These are phyloP conservation scores for Phymanthus crucifer DNA, from an alignment of 92 coral and sea anemone species.

Conservation along the genomic window DNA sequence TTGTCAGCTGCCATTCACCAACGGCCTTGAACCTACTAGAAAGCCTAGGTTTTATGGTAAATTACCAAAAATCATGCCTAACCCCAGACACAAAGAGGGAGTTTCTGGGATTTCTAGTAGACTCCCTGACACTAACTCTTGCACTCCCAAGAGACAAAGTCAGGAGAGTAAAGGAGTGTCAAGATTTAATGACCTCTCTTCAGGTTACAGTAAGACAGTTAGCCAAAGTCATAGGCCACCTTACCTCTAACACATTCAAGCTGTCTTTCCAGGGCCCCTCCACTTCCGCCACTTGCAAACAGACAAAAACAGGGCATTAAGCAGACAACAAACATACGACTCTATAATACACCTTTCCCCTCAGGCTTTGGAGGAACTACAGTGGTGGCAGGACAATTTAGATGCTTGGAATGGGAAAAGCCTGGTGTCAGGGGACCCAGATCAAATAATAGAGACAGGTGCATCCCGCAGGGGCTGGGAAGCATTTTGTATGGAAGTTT, in stretches of 20 bases:
- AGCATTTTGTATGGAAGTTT: conserved; percentile 56
- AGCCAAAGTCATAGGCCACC: conserved; percentile 36
- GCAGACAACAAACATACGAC: conserved; percentile 31
- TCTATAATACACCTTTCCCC: conserved; percentile 39
- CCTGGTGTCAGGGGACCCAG: conserved; percentile 34
- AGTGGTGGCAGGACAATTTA: conserved; percentile 61
- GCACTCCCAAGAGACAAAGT: conserved; percentile 49
- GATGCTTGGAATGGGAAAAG: conserved; percentile 70
- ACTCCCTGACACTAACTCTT: conserved; percentile 37
- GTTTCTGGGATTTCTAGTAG: conserved; percentile 45
- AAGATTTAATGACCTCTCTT: conserved; percentile 14
- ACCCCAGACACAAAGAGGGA: conserved; percentile 33
- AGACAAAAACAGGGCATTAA: conserved; percentile 56
- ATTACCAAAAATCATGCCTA: conserved; percentile 26
- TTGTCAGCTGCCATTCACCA: conserved; percentile 39
- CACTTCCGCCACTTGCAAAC: conserved; percentile 50
- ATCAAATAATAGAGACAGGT: conserved; percentile 63
- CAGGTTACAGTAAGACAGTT: conserved; percentile 28
- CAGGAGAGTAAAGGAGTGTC: conserved; percentile 44
- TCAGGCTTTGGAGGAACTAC: conserved; percentile 55
- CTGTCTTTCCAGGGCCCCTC: conserved; percentile 52
- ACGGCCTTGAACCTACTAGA: conserved; percentile 30
- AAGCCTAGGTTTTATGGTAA: conserved; percentile 29
- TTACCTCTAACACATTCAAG: conserved; percentile 31
- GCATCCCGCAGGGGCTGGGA: conserved; percentile 66